Base-by-base conservation (phyloP, 2,113 vertebrate genomes). In the Podocnemis expansa region DNA sequence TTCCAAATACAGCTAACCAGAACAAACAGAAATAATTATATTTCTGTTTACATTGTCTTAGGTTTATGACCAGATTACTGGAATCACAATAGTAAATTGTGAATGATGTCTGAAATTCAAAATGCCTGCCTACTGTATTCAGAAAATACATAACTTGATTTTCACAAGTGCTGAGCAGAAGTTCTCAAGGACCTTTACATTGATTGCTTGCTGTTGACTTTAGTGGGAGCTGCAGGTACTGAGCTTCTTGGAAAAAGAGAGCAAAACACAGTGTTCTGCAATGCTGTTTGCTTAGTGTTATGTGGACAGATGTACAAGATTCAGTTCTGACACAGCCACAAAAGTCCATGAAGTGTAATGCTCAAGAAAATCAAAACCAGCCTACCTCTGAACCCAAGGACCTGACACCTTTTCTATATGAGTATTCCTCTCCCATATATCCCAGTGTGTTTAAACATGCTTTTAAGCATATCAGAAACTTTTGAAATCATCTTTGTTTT, bases 11-110 rank as follows among this genome's bases (percentile, higher is more conserved):
- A 91, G 60, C 75, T 91, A 80, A 79, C 81, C 34, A 94, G 94
- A 96, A 95, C 7, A 0, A 91, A 91, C 45, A 93, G 78, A 86
- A 95, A 67, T 47, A n/a, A 88, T 93, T 87, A 5, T 78, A 78
- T 88, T 82, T 7, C 27, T 70, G 85, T 22, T 56, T 80, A 92
- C 87, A 73, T 91, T 93, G 55, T 51, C 49, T 94, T 82, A 13
- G 76, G 47, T 80, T 80, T 90, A 75, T 82, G 47, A 75, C 29
- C 10, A 91, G n/a, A 67, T 31, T 94, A 56, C 56, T 93, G 81
- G 79, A 92, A 84, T 34, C 84, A 24, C 89, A 95, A 70, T 82
- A 84, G 79, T 78, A 88, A 87, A 83, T 90, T 91, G 58, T 90
- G 91, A 95, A 75, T 73, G 80, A 13, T 13, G 60, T 82, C 86